A percentile compares a stretch with the other conserved stretches of the same genome.
phyloP scores from a whole-genome alignment of 2,888 invertebrate genomes.

The Morinoia aosen region DNA sequence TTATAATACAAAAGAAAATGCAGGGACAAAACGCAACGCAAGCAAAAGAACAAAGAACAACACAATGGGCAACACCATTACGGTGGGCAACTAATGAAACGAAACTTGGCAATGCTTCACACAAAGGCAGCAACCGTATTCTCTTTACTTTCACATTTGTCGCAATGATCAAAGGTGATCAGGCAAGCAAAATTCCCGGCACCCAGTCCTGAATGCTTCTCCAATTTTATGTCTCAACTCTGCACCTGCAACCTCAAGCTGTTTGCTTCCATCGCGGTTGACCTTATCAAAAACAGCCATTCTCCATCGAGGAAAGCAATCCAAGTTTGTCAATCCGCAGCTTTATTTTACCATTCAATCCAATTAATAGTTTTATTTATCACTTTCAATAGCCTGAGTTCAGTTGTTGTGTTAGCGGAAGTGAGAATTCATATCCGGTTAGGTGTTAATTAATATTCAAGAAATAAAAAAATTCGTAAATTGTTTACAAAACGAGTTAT shows the following conservation, averaged over 20 bases:
- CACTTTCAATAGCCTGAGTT: background rate
- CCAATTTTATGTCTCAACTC: background rate
- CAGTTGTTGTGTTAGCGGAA: background rate
- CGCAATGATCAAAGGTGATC: background rate
- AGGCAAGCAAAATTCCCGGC: background rate
- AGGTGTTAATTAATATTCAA: background rate
- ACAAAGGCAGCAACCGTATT: background rate
- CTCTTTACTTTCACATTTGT: background rate
- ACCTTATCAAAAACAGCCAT: background rate
- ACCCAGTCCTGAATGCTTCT: background rate
- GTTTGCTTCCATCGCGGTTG: background rate
- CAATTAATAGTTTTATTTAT: background rate
- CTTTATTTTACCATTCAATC: background rate
- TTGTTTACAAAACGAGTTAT: background rate
- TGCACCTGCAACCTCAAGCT: background rate
- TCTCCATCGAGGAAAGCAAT: background rate
- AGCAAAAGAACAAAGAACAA: too few relatives aligned
- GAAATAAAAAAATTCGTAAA: background rate
- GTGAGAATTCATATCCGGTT: background rate
- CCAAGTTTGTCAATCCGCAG: background rate
- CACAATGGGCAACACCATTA: too few relatives aligned
- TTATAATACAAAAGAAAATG: too few relatives aligned
- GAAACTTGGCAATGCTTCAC: too few relatives aligned
- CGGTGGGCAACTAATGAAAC: too few relatives aligned
- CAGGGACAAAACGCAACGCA: too few relatives aligned